A percentile compares a stretch with the other conserved stretches of the same genome.
These are phyloP conservation scores for Euzophera pinguis DNA, from an alignment of 2,888 invertebrate genomes.

Conservation along the genomic window DNA sequence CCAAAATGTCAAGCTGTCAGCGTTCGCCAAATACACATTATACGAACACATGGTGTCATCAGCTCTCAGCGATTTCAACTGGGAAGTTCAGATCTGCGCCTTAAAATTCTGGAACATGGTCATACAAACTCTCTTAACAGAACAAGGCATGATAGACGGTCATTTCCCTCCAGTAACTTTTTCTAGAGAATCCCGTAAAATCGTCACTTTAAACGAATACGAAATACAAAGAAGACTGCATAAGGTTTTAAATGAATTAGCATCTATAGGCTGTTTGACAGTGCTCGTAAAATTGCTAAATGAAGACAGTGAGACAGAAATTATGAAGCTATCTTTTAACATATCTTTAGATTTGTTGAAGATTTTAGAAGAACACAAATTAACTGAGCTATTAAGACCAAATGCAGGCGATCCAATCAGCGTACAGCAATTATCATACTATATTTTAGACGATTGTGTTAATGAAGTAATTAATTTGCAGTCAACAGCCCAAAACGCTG, in stretches of 20 bases:
- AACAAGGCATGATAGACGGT: conserved; percentile 91
- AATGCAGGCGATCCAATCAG: conserved; percentile 38
- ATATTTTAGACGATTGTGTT: conserved; percentile 40
- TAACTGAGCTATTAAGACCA: conserved; percentile 48
- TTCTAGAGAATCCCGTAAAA: conserved; percentile 88
- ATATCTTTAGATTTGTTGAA: conserved; percentile 76
- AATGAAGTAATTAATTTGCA: not conserved
- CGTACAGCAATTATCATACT: conserved; percentile 42
- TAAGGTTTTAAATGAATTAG: conserved; percentile 84
- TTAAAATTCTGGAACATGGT: conserved; percentile 86
- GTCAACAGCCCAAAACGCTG: conserved; percentile 37
- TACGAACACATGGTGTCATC: conserved; percentile 83
- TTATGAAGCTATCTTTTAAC: conserved; percentile 80
- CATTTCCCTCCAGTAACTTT: conserved; percentile 89
- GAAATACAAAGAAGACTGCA: conserved; percentile 83
- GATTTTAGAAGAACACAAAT: conserved; percentile 79
- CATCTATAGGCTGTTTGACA: conserved; percentile 84
- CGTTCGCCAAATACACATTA: conserved; percentile 72
- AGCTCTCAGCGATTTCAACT: conserved; percentile 86
- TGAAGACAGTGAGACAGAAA: conserved; percentile 86
- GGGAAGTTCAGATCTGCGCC: conserved; percentile 89
- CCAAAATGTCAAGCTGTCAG: conserved; percentile 81
- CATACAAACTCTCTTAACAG: conserved; percentile 81
- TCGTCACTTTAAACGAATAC: conserved; percentile 83
- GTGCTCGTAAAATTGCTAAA: conserved; percentile 83